Evolutionary conservation across 1,140 invertebrate genomes (phyloP), one percentile per base, ranked within the genome.

Genomic region (Phortica variegata): DNA sequence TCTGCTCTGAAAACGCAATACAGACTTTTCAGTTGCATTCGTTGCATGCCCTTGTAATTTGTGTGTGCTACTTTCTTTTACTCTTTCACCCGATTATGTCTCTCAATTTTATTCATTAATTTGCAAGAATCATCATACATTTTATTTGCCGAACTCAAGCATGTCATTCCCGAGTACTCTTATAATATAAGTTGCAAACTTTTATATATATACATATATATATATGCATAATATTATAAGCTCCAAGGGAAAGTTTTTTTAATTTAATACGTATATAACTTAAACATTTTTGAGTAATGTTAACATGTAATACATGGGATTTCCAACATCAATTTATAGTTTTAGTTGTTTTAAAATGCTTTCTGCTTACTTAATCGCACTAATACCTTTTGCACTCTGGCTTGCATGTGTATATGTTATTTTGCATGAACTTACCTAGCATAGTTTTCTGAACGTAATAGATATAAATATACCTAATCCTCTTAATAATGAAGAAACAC

Each of bases 351-450:
- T 38, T 7, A 8, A 38, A 38, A 26, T 26, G 10, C 10, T 26
- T 6, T 26, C 23, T 26, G 23, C 23, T 26, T 26, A 26, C 23
- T 26, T 66, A 68, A 66, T 51, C 47, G 45, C 20, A 41, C 15
- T 38, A 38, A 38, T 26, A 52, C 20, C 34, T 54, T 56, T 51
- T 40, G 47, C 44, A 54, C 50, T 50, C 57, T 43, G 54, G 47
- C 54, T 50, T 66, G 63, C 63, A 69, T 69, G 65, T 69, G 65
- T 69, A 69, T 69, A 69, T 41, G 65, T 69, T 69, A 65, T 69
- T 54, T 50, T 45, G 47, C 38, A 45, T 62, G 42, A 49, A 43
- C 43, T 43, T n/a, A n/a, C 18, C 20, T 19, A 47, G 39, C 4
- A 16, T 31, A 47, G 54, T 31, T 43, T 36, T 29, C 16, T 59